These are phyloP conservation scores for Andricus grossulariae DNA, from an alignment of 1,140 invertebrate genomes.

Conservation along the genomic window DNA sequence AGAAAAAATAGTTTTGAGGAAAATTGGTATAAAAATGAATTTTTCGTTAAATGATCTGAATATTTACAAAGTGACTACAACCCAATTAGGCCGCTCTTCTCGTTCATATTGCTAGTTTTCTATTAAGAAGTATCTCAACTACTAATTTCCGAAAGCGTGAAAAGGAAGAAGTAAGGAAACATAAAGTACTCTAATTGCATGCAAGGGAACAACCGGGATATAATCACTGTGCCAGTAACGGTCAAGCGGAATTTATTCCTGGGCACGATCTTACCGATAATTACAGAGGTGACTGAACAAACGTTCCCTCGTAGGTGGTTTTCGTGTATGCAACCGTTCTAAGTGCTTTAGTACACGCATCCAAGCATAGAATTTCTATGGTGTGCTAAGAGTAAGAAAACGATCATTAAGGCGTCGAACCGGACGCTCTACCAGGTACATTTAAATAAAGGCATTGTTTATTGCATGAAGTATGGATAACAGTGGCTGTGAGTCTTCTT, in stretches of 20 bases:
- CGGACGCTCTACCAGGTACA: background rate
- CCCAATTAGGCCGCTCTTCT: background rate
- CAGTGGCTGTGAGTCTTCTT: background rate
- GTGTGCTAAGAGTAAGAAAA: constrained; percentile 13
- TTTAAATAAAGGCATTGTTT: constrained; percentile 30
- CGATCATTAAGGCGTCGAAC: constrained; percentile 33
- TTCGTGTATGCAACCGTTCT: constrained; percentile 32
- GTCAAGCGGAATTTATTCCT: constrained; percentile 49
- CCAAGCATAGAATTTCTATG: background rate
- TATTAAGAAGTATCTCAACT: background rate
- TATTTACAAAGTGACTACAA: too few relatives aligned
- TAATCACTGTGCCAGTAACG: constrained; percentile 22
- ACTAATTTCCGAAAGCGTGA: background rate
- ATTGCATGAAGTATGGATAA: constrained; percentile 1
- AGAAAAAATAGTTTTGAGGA: too few relatives aligned
- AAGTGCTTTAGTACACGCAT: constrained; percentile 42
- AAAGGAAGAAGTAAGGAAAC: constrained; percentile 16
- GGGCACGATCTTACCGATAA: constrained; percentile 47
- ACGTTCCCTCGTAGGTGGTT: constrained; percentile 30
- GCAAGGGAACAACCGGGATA: background rate
- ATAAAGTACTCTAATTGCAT: constrained; percentile 22
- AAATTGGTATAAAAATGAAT: too few relatives aligned
- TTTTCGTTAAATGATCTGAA: too few relatives aligned
- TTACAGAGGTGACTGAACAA: constrained; percentile 44
- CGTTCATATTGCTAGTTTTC: background rate